phyloP scores from a whole-genome alignment of 2,797 vertebrate species.

The Lycodopsis pacificus region DNA sequence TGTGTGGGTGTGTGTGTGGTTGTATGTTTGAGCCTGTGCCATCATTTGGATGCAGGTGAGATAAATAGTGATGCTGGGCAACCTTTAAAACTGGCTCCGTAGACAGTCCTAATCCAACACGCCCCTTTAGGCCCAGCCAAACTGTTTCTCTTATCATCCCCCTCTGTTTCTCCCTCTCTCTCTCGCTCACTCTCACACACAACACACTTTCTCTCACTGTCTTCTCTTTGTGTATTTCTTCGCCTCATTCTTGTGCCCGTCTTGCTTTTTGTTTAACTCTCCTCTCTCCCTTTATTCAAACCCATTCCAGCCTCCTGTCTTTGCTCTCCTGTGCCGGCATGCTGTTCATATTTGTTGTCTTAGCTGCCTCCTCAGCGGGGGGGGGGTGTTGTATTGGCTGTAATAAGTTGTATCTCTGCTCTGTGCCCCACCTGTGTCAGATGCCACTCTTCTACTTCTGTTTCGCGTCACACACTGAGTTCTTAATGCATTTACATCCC shows the following conservation, averaged over 20 bases:
- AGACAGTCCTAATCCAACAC: slow-evolving; percentile 46
- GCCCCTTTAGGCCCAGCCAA: slow-evolving; percentile 46
- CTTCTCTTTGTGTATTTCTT: slow-evolving; percentile 15
- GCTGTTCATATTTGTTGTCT: slow-evolving; percentile 69
- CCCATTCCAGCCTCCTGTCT: slow-evolving; percentile 33
- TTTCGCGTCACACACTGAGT: slow-evolving; percentile 66
- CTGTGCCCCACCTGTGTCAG: slow-evolving; percentile 77
- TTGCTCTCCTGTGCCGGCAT: slow-evolving; percentile 40
- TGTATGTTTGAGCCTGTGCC: slow-evolving; percentile 30
- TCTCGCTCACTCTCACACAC: not conserved
- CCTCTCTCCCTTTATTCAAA: slow-evolving; percentile 33
- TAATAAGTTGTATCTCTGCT: slow-evolving; percentile 74
- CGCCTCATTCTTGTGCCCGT: not conserved
- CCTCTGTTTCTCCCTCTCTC: not conserved
- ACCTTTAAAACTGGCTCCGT: slow-evolving; percentile 57
- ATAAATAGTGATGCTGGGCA: slow-evolving; percentile 59
- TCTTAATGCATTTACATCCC: slow-evolving; percentile 72
- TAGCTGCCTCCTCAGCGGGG: slow-evolving; percentile 68
- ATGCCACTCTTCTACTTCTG: slow-evolving; percentile 62
- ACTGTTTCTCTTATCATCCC: slow-evolving; percentile 36
- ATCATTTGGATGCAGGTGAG: slow-evolving; percentile 58
- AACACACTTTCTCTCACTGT: slow-evolving; percentile 1
- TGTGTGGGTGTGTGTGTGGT: not conserved
- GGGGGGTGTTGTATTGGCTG: slow-evolving; percentile 60
- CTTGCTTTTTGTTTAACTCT: slow-evolving; percentile 17